Evolutionary conservation across 2,888 invertebrate species (phyloP).

Genomic region (Chloromyia formosa): DNA sequence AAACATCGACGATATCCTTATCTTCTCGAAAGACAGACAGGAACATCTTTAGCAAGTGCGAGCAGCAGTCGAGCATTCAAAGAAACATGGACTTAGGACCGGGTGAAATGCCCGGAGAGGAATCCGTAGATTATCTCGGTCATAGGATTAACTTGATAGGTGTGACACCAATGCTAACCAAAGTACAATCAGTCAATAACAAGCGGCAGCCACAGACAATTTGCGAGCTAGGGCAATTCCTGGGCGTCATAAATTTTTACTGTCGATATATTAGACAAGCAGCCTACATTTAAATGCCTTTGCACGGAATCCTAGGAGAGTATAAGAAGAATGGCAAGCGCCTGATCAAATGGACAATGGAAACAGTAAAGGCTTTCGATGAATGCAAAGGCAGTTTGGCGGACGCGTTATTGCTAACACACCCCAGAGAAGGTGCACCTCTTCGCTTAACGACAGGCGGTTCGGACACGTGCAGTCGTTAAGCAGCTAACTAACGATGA

Average conservation of each 20-base stretch:
- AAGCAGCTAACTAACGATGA: background rate
- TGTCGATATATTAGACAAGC: background rate
- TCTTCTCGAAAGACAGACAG: background rate
- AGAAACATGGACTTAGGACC: background rate
- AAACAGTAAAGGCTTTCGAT: background rate
- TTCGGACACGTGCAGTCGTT: background rate
- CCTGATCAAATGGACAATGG: background rate
- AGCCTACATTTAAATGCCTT: background rate
- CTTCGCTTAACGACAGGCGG: background rate
- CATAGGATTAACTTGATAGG: background rate
- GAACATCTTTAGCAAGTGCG: background rate
- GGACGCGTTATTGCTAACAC: background rate
- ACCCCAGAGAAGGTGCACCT: background rate
- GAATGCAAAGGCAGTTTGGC: background rate
- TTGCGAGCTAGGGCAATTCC: background rate
- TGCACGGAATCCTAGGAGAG: background rate
- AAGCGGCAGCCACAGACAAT: background rate
- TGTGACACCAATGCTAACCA: background rate
- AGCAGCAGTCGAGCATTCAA: background rate
- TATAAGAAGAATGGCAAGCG: background rate
- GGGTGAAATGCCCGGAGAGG: background rate
- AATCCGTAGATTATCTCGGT: background rate
- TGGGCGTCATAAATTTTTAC: background rate
- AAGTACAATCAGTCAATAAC: background rate
- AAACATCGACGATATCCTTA: slow-evolving; percentile 15